Percentiles rank a stretch among this genome's conserved stretches.
These are phyloP conservation scores for Picus viridis DNA, from an alignment of 2,797 vertebrate species.

Conservation along the genomic window DNA sequence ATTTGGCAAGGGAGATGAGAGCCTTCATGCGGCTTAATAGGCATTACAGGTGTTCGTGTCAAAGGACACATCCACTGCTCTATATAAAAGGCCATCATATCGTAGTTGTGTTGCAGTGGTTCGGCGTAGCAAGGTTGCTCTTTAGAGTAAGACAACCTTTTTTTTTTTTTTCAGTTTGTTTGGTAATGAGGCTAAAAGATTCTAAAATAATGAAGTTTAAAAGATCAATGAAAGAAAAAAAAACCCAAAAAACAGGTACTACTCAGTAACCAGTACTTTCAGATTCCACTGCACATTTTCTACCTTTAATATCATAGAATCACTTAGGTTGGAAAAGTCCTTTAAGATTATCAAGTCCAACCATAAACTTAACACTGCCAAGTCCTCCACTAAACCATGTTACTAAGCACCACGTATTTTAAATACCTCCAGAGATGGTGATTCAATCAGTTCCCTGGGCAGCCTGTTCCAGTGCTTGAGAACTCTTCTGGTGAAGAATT, in stretches of 20 bases:
- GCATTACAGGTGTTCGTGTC: not conserved
- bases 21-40: not conserved
- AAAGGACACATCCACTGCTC: not conserved
- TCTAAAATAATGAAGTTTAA: not conserved
- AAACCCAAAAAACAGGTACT: not conserved
- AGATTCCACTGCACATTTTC: not conserved
- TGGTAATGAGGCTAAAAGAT: not conserved
- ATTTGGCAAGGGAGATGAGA: not conserved
- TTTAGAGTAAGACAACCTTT: not conserved
- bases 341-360: no score
- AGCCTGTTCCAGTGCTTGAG: no score
- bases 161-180: not conserved
- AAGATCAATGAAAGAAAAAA: not conserved
- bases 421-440: no score
- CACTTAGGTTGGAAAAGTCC: no score
- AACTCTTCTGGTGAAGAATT: no score
- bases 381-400: no score
- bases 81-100: not conserved
- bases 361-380: no score
- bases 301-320: not conserved
- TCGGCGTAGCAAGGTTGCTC: not conserved
- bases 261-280: not conserved
- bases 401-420: no score
- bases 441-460: no score
- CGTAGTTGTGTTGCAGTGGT: rapidly evolving